Percentiles rank a stretch among this genome's conserved stretches.
Evolutionary conservation across 2,888 invertebrate genomes (phyloP).

Genomic region (Hipparchia sbordonii): DNA sequence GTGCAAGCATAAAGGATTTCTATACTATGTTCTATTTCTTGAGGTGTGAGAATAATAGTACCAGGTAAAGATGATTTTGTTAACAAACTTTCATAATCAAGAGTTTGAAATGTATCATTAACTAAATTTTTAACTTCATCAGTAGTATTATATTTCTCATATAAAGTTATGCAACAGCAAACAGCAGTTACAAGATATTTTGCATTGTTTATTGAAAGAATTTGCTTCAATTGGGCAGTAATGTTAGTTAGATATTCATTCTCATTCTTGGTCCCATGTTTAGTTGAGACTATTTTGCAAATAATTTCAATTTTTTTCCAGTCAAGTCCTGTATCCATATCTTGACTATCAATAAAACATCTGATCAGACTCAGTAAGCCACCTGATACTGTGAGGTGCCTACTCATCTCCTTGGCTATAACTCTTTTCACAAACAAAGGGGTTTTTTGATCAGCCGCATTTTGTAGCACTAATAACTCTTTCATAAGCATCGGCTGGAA

Average conservation of each 20-base stretch:
- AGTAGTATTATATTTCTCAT: conserved; percentile 67
- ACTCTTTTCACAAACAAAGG: conserved; percentile 85
- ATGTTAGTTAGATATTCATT: conserved; percentile 81
- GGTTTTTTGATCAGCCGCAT: conserved; percentile 70
- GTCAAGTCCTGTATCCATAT: conserved; percentile 81
- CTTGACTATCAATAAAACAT: conserved; percentile 84
- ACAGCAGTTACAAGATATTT: conserved; percentile 78
- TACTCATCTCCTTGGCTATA: conserved; percentile 84
- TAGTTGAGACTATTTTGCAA: conserved; percentile 84
- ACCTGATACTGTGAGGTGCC: conserved; percentile 81
- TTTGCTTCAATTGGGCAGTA: conserved; percentile 75
- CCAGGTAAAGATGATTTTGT: conserved; percentile 56
- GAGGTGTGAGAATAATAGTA: conserved; percentile 61
- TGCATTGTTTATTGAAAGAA: conserved; percentile 69
- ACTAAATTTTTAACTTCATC: conserved; percentile 59
- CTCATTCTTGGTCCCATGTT: conserved; percentile 70
- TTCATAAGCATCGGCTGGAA: conserved; percentile 85
- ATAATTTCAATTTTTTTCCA: conserved; percentile 87
- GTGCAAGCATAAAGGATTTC: conserved; percentile 66
- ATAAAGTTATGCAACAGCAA: conserved; percentile 80
- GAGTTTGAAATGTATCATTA: conserved; percentile 55
- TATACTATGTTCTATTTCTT: conserved; percentile 66
- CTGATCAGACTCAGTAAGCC: conserved; percentile 86
- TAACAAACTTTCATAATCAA: conserved; percentile 54
- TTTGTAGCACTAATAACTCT: conserved; percentile 87